A percentile compares a stretch with the other conserved stretches of the same genome.
These are phyloP conservation scores for Dicyrtomina minuta DNA, from an alignment of 2,888 invertebrate species.

Conservation along the genomic window DNA sequence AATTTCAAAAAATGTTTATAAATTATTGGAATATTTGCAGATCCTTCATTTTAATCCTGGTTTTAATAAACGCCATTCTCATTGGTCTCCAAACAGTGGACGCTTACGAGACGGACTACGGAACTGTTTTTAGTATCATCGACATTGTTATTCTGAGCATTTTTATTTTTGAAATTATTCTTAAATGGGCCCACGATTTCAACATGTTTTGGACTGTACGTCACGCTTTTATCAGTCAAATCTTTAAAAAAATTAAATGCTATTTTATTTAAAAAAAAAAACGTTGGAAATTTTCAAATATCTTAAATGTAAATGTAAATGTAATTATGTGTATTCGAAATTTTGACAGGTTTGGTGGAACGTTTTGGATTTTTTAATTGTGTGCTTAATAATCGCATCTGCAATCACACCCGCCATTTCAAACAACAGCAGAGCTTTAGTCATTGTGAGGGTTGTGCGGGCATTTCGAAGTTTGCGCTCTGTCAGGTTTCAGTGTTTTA, in stretches of 20 bases:
- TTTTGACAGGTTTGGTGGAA: conserved; percentile 55
- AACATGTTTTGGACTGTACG: conserved; percentile 54
- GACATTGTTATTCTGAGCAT: conserved; percentile 54
- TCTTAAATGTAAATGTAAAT: too few relatives aligned
- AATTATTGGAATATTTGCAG: conserved; percentile 22
- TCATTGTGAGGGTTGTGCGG: conserved; percentile 51
- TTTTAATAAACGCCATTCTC: conserved; percentile 54
- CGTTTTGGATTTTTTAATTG: conserved; percentile 54
- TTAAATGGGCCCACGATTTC: conserved; percentile 55
- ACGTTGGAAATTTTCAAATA: too few relatives aligned
- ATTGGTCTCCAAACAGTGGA: conserved; percentile 54
- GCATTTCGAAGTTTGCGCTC: conserved; percentile 52
- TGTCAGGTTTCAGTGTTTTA: too few relatives aligned
- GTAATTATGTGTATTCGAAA: background rate
- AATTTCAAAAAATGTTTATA: background rate
- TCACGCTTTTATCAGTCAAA: background rate
- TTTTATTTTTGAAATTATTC: conserved; percentile 54
- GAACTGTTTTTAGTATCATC: conserved; percentile 48
- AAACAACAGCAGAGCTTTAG: conserved; percentile 42
- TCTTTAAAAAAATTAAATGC: background rate
- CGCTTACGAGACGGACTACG: conserved; percentile 37
- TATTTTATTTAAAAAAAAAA: too few relatives aligned
- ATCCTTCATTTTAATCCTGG: conserved; percentile 52
- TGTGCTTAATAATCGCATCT: conserved; percentile 49
- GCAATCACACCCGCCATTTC: conserved; percentile 41